Conservation (phyloP, 2,797 vertebrate genomes). For the Esox lucius region DNA sequence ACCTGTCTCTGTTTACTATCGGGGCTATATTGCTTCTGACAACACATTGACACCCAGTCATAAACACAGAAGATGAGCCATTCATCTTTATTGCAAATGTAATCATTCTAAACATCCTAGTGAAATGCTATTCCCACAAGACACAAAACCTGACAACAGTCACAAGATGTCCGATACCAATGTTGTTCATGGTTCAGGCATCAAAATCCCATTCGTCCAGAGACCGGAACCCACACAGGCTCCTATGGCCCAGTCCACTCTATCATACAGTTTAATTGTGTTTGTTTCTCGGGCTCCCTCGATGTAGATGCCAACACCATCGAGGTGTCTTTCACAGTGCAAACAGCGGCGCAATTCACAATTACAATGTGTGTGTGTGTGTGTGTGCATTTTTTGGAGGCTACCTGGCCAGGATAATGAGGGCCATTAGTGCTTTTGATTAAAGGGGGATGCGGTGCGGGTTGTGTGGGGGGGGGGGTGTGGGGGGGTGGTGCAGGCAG, state of each 20-base stretch:
- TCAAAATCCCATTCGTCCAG: slow-evolving; percentile 40
- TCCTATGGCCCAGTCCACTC: slow-evolving; percentile 30
- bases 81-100: slow-evolving; percentile 73
- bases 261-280: slow-evolving; percentile 29
- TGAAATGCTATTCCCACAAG: slow-evolving; percentile 49
- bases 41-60: slow-evolving; percentile 68
- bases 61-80: slow-evolving; percentile 70
- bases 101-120: slow-evolving; percentile 68
- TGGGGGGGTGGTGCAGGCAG: slow-evolving; percentile 58
- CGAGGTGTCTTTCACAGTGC: slow-evolving; percentile 41
- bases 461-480: no score
- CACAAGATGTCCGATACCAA: slow-evolving; percentile 35
- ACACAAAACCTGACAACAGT: slow-evolving; percentile 43
- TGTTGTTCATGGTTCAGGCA: slow-evolving; percentile 33
- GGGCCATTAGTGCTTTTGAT: slow-evolving; percentile 75
- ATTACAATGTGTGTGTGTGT: slow-evolving; percentile 1
- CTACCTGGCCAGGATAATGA: slow-evolving; percentile 73
- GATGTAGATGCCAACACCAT: slow-evolving; percentile 22
- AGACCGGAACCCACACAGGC: slow-evolving; percentile 25
- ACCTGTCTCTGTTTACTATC: slow-evolving; percentile 61
- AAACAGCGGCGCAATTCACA: slow-evolving; percentile 53
- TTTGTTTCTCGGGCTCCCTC: slow-evolving; percentile 11
- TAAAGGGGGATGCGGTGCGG: slow-evolving; percentile 59
- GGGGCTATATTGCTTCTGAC: slow-evolving; percentile 72
- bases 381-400: slow-evolving; percentile 25